A percentile compares a stretch with the other conserved stretches of the same genome.
Conservation (phyloP, 2,888 invertebrate species). For the Troides aeacus region DNA sequence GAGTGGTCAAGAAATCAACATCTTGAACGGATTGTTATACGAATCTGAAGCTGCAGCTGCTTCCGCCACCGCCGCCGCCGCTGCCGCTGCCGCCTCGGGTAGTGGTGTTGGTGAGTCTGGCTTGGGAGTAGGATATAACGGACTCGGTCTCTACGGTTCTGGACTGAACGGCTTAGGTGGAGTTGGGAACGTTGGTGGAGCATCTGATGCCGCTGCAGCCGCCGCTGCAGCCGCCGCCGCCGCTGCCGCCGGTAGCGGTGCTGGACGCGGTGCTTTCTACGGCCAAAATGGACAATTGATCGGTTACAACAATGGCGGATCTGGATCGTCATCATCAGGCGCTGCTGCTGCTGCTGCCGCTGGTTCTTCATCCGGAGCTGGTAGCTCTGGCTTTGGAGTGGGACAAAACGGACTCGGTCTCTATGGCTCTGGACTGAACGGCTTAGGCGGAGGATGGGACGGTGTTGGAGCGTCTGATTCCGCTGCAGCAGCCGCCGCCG, state of each 20-base stretch:
- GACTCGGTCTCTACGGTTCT: too few species aligned
- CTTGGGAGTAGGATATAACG: too few species aligned
- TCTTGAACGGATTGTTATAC: too few species aligned
- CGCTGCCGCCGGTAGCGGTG: background rate
- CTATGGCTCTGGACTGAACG: conserved; percentile 20
- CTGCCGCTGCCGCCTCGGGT: background rate
- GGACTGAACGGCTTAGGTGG: too few species aligned
- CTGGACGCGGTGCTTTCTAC: too few species aligned
- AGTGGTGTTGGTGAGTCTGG: conserved; percentile 9
- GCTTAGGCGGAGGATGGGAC: conserved; percentile 14
- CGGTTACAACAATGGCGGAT: background rate
- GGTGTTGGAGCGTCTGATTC: conserved; percentile 27
- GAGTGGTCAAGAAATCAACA: too few species aligned
- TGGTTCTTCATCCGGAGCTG: too few species aligned
- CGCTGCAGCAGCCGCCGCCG: conserved; percentile 22
- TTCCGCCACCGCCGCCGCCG: conserved; percentile 11
- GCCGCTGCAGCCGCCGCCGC: background rate
- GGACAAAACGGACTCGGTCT: background rate
- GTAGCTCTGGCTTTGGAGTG: too few species aligned
- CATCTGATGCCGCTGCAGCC: conserved; percentile 1
- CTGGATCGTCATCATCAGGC: background rate
- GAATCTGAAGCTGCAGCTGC: too few species aligned
- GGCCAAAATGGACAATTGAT: too few species aligned
- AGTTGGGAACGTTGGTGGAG: background rate
- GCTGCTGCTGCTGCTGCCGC: background rate